Conservation (phyloP, 1,140 invertebrate species). For the Lordiphosa mommai region DNA sequence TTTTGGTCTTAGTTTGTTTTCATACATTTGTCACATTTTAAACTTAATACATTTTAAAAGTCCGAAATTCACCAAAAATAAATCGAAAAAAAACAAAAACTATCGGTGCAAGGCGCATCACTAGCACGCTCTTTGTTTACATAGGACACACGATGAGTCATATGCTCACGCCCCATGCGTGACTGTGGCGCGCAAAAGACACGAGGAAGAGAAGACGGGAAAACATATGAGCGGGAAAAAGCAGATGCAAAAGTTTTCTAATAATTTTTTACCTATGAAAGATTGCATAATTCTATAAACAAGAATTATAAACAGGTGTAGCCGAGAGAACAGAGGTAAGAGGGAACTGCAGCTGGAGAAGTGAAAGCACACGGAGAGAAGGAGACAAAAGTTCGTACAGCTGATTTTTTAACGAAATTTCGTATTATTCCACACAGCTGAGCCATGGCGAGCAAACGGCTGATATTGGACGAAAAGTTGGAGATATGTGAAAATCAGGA, state of each 20-base stretch:
- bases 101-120: not conserved
- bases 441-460: slow-evolving; percentile 31
- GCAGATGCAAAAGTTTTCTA: too few species aligned
- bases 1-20: too few species aligned
- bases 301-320: too few species aligned
- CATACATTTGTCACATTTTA: too few species aligned
- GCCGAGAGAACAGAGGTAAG: not conserved
- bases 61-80: too few species aligned
- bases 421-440: too few species aligned
- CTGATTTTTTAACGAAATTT: slow-evolving; percentile 10
- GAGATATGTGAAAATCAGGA: not conserved
- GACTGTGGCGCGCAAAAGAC: not conserved
- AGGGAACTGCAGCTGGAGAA: not conserved
- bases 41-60: too few species aligned
- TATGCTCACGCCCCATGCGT: not conserved
- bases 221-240: not conserved
- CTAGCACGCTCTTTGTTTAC: slow-evolving; percentile 4
- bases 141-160: not conserved
- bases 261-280: too few species aligned
- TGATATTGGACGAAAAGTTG: slow-evolving; percentile 18
- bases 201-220: not conserved
- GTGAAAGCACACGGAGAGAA: not conserved
- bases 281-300: too few species aligned
- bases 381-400: slow-evolving; percentile 4
- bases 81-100: not conserved